Base-by-base conservation (phyloP, 35 echinoderm and acorn worm species). In the Stichopus chloronotus region DNA sequence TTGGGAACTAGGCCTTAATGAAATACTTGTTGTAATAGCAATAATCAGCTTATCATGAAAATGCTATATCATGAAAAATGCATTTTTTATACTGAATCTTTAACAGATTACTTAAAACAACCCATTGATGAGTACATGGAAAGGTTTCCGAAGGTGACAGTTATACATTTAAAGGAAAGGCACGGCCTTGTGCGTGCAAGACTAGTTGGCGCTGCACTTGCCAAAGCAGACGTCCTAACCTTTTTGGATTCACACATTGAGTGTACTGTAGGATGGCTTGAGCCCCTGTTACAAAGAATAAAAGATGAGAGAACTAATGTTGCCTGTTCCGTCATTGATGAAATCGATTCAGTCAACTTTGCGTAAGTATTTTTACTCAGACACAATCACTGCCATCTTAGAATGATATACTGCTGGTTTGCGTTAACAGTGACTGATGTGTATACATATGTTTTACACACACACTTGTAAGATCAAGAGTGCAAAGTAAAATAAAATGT, bases 191-290 rank as follows among this genome's bases (percentile, higher is more conserved):
- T 96, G 6, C 87, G 97, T 55, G 97, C 97, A 9, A 90, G 97
- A 56, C 55, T 99, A 22, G 58, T 90, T 13, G 97, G 95, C 52
- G 94, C 90, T 0, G 92, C 95, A 12, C 79, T 95, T 9, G 92
- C 93, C 52, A 90, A 63, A 56, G 95, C 95, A 58, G 22, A 83
- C 4, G 94, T 96, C 16, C 91, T 99, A 79, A 95, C 95, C 52
- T 99, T 99, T 85, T 79, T 99, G 22, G 97, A 99, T 90, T 99
- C 97, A 8, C 97, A 99, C 84, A 92, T 99, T 7, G 97, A 99
- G 58, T 99, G 97, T 83, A 92, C 94, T 74, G 95, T 96, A 58
- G 97, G 97, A 0, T 99, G 97, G 97, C 59, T 99, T 20, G 97
- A 99, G 19, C 97, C 97, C 7, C 72, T 99, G 24, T 76, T 99